Base-by-base conservation (phyloP, 1,140 invertebrate species). In the Oreohelix idahoensis region DNA sequence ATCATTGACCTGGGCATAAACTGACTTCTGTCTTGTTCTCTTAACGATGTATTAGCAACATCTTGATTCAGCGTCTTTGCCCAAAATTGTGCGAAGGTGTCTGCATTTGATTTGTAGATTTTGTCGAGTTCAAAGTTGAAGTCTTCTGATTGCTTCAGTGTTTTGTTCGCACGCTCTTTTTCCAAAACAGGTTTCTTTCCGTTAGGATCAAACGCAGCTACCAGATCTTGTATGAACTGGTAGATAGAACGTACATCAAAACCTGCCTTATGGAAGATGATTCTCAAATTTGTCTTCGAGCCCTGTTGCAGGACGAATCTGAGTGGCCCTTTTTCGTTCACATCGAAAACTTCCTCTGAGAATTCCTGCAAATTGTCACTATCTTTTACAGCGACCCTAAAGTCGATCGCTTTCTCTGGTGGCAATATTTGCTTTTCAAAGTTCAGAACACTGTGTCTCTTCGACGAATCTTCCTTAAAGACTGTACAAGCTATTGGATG, bases 221-320 rank as follows among this genome's bases (percentile, higher is more conserved):
- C 36, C 20, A 86, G 53, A 35, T 86, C 86, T 29, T 85, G 73
- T n/a, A 86, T 49, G 49, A 86, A 51, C 29, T 53, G 29, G 15
- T 45, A 32, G 1, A 85, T 82, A 5, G 81, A 77, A 32, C 38
- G 35, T n/a, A 84, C 29, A 70, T 85, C 86, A 79, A 86, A 84
- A 32, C 73, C 49, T 39, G 83, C 81, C 20, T 82, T 84, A 74
- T 86, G 84, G 38, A 81, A 81, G 1, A 86, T 53, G 36, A 83
- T 51, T 35, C 81, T 77, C 45, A 85, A 51, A 17, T 74, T 49
- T 10, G 69, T 36, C 0, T 42, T 51, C 0, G 36, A 32, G 69
- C 81, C 81, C 26, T 79, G 38, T 0, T 53, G 51, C 39, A 83
- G 80, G 58, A 85, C 71, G 70, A 86, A 83, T n/a, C 86, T n/a